A percentile compares a stretch with the other conserved stretches of the same genome.
Evolutionary conservation across 2,113 vertebrate species (phyloP).

Genomic region (Tenebrosternarchus preto): DNA sequence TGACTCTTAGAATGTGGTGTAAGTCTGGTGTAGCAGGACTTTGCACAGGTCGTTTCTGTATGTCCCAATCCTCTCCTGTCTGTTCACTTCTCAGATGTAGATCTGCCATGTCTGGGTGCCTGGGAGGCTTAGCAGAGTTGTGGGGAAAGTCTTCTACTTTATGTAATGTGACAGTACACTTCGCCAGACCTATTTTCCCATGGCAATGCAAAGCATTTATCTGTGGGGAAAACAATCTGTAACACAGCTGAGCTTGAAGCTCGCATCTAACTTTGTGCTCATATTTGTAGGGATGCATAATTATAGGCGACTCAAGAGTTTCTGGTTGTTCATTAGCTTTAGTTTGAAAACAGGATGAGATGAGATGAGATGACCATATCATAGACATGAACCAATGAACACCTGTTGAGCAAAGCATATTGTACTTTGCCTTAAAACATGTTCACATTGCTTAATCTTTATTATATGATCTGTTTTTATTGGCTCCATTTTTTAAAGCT

Average conservation of each 20-base stretch:
- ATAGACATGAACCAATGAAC: too few relatives aligned
- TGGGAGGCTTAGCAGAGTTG: neutral
- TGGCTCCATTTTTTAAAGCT: too few relatives aligned
- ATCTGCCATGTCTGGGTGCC: neutral
- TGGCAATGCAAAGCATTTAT: neutral
- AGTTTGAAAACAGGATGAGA: too few relatives aligned
- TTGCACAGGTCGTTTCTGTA: neutral
- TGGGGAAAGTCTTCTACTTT: neutral
- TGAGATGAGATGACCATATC: neutral
- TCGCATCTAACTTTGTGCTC: neutral
- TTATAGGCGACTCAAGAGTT: neutral
- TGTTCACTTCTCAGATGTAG: neutral
- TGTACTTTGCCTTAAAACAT: too few relatives aligned
- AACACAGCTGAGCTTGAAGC: neutral
- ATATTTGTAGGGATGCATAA: neutral
- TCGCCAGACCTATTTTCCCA: neutral
- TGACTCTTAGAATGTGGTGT: neutral
- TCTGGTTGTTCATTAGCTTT: neutral
- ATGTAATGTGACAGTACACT: conserved; percentile 31
- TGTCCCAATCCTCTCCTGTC: neutral
- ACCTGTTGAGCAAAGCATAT: too few relatives aligned
- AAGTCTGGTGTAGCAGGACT: conserved; percentile 10
- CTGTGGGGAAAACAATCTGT: conserved; percentile 1
- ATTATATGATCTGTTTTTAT: too few relatives aligned
- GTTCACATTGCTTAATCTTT: too few relatives aligned